These are phyloP conservation scores for Podarcis siculus DNA, from an alignment of 2,797 vertebrate species.

Conservation along the genomic window DNA sequence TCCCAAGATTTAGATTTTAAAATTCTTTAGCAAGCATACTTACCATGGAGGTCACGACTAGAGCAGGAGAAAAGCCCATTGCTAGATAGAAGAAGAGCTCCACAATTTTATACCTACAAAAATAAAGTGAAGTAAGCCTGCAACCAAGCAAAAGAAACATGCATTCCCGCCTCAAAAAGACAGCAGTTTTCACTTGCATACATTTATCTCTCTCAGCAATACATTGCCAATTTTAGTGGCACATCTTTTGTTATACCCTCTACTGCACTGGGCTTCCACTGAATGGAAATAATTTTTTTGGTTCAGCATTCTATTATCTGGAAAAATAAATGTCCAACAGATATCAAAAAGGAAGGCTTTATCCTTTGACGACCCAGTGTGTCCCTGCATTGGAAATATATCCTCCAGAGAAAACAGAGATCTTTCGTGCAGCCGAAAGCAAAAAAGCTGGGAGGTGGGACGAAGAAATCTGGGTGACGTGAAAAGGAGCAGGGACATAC, in stretches of 20 bases:
- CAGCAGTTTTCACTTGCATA: not conserved
- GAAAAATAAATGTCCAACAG: not conserved
- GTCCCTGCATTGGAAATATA: not conserved
- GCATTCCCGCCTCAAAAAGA: not conserved
- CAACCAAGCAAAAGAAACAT: not conserved
- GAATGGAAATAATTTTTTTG: not conserved
- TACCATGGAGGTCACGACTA: constrained; percentile 97
- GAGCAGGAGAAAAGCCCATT: constrained; percentile 96
- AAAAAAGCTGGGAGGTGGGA: not conserved
- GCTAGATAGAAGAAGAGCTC: constrained; percentile 96
- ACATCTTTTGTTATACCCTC: not conserved
- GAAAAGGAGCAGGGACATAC: not conserved
- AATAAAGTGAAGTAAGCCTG: constrained; percentile 11
- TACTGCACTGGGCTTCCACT: not conserved
- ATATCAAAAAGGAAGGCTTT: not conserved
- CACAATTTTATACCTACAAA: constrained; percentile 93
- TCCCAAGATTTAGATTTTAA: not conserved
- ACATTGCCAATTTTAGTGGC: not conserved
- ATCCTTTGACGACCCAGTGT: not conserved
- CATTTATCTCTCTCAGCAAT: not conserved
- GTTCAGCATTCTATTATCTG: not conserved
- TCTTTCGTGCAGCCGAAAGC: not conserved
- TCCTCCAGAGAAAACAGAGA: not conserved
- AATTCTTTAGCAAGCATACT: constrained; percentile 47
- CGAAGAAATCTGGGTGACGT: not conserved